phyloP scores from a whole-genome alignment of 2,888 invertebrate species.

The Nomada fucata region DNA sequence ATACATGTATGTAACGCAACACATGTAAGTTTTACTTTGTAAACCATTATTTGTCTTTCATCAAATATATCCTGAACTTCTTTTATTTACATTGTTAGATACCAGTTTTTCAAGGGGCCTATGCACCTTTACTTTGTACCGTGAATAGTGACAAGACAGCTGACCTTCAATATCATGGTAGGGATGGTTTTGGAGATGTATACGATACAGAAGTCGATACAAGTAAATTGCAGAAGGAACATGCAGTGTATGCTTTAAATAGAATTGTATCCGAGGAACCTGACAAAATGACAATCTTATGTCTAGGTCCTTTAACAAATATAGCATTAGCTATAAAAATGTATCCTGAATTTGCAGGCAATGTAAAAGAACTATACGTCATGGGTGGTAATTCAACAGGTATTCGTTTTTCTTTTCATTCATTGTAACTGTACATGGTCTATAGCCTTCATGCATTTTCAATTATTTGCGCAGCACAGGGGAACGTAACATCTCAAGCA shows the following conservation, averaged over 20 bases:
- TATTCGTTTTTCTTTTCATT: constrained; percentile 79
- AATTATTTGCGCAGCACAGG: constrained; percentile 28
- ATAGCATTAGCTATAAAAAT: constrained; percentile 90
- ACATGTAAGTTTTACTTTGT: constrained; percentile 86
- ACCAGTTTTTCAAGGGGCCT: constrained; percentile 89
- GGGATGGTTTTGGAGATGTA: constrained; percentile 90
- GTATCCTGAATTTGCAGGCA: constrained; percentile 87
- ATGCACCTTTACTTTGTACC: constrained; percentile 84
- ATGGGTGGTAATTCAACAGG: constrained; percentile 93
- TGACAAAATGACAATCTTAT: constrained; percentile 87
- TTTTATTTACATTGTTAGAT: constrained; percentile 84
- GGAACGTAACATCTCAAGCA: constrained; percentile 86
- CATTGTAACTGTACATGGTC: not conserved
- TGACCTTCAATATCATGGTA: constrained; percentile 86
- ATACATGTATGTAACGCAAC: constrained; percentile 86
- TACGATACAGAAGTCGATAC: constrained; percentile 83
- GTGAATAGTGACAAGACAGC: constrained; percentile 78
- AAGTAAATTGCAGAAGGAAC: constrained; percentile 85
- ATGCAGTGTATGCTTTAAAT: constrained; percentile 87
- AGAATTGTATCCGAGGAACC: constrained; percentile 86
- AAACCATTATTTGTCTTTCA: constrained; percentile 41
- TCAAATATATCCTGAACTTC: constrained; percentile 5
- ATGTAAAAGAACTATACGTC: constrained; percentile 89
- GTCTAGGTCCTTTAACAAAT: constrained; percentile 92
- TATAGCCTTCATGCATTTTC: not conserved